Percentiles rank a stretch among this genome's conserved stretches.
These are phyloP conservation scores for Dendroctonus valens DNA, from an alignment of 1,140 invertebrate genomes.

Conservation along the genomic window DNA sequence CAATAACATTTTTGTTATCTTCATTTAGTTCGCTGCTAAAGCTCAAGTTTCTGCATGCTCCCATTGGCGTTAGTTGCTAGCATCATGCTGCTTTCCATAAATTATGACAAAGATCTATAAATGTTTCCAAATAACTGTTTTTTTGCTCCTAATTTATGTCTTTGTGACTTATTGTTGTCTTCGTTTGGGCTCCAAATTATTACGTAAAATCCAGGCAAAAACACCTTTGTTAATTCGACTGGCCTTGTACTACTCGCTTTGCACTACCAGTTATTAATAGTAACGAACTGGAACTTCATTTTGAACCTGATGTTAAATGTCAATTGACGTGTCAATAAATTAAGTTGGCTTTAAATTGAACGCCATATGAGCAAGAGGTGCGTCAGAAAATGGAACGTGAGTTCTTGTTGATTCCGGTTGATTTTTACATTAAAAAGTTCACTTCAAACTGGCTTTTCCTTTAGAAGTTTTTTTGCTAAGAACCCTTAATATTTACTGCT, in stretches of 20 bases:
- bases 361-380: slow-evolving; percentile 10
- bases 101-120: too few relatives aligned
- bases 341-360: slow-evolving; percentile 20
- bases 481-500: neutral
- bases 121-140: too few relatives aligned
- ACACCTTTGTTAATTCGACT: neutral
- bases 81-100: too few relatives aligned
- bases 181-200: neutral
- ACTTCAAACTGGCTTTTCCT: neutral
- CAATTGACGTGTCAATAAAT: slow-evolving; percentile 26
- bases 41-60: too few relatives aligned
- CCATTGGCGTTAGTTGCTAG: too few relatives aligned
- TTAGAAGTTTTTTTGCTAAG: neutral
- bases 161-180: too few relatives aligned
- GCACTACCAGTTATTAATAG: neutral
- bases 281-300: slow-evolving; percentile 1
- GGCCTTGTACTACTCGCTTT: neutral
- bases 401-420: neutral
- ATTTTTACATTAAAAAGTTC: neutral
- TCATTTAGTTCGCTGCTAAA: too few relatives aligned
- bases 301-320: slow-evolving; percentile 27
- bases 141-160: too few relatives aligned
- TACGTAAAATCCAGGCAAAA: neutral
- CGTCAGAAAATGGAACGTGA: neutral
- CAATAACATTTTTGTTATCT: too few relatives aligned